Conservation (phyloP, 2,113 vertebrate species). For the pig (Sus scrofa) region T2T-Sscrofa CM000829.6:42873001-42873500, state of each 20-base stretch:
- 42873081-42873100: no score
- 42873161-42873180: background rate
- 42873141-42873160: background rate
- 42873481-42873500: background rate
- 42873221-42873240: background rate
- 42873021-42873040: no score
- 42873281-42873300: background rate
- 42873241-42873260: background rate
- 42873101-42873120: no score
- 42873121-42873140: no score
- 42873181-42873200: background rate
- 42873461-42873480: background rate
- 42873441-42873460: background rate
- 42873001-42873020: no score
- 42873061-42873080: no score
- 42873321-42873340: background rate
- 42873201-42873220: background rate
- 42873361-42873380: background rate
- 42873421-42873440: background rate
- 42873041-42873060: no score
- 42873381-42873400: background rate
- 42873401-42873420: constrained; percentile 3
- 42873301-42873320: background rate
- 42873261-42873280: background rate
- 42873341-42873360: background rate